Conservation (phyloP, 2,797 vertebrate genomes). For the Masticophis lateralis region DNA sequence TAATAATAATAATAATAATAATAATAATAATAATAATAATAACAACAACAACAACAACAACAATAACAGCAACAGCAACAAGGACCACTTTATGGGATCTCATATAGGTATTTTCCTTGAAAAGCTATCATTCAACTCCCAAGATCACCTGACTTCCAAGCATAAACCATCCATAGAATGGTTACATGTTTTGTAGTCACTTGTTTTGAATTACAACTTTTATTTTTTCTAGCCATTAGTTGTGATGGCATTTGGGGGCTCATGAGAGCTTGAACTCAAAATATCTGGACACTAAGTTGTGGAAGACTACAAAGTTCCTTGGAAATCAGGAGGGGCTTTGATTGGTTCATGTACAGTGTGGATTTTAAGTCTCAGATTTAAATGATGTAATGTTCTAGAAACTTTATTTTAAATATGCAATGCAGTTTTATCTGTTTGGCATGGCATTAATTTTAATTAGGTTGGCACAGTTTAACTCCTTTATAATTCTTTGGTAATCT, state of each 20-base stretch:
- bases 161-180: neutral
- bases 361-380: neutral
- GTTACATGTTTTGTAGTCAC: neutral
- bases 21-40: too few relatives aligned
- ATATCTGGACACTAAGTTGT: neutral
- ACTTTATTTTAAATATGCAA: slow-evolving; percentile 10
- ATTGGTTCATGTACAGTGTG: neutral
- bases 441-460: slow-evolving; percentile 31
- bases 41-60: too few relatives aligned
- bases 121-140: neutral
- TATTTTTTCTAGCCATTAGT: neutral
- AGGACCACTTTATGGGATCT: neutral
- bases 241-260: neutral
- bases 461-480: slow-evolving; percentile 28
- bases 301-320: neutral
- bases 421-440: slow-evolving; percentile 16
- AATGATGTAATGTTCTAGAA: slow-evolving; percentile 21
- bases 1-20: too few relatives aligned
- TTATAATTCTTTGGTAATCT: slow-evolving; percentile 41
- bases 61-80: too few relatives aligned
- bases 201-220: neutral
- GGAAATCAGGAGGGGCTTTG: neutral
- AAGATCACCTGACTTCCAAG: neutral
- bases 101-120: neutral
- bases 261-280: neutral